Conservation (phyloP, 2,113 vertebrate species). For the Hyaena hyaena region DNA sequence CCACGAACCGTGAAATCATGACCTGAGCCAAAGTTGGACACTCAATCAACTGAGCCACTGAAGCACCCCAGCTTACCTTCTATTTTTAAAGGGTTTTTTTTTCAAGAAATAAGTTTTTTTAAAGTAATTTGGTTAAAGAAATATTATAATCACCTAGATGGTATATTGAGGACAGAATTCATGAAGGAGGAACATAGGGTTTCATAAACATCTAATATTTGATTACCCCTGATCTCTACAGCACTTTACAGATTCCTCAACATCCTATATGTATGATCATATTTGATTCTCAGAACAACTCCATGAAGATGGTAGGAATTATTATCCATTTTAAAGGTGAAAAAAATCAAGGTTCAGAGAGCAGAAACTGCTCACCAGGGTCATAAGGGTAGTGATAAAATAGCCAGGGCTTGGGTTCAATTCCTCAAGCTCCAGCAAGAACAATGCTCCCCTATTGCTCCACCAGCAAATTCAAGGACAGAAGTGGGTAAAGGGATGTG, state of each 20-base stretch:
- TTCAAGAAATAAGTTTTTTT: slow-evolving; percentile 39
- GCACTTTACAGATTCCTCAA: neutral
- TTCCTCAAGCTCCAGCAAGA: neutral
- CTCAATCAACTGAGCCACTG: too few species aligned
- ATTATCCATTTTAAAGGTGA: neutral
- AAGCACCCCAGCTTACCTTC: neutral
- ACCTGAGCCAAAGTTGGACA: too few species aligned
- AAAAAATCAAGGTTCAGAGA: neutral
- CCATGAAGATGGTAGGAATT: neutral
- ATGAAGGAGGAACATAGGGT: neutral
- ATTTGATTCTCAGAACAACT: neutral
- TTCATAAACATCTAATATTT: neutral
- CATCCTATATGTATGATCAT: neutral
- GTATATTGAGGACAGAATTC: neutral
- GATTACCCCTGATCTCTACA: neutral
- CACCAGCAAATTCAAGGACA: neutral
- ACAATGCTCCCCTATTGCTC: neutral
- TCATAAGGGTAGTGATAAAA: neutral
- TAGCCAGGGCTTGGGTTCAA: neutral
- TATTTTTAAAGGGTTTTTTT: slow-evolving; percentile 24
- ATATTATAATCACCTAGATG: neutral
- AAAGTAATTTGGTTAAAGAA: neutral
- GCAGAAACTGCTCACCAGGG: neutral
- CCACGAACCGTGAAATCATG: too few species aligned
- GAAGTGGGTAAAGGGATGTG: neutral